Base-by-base conservation (phyloP, 2,888 invertebrate species). In the Choreutis nemorana region DNA sequence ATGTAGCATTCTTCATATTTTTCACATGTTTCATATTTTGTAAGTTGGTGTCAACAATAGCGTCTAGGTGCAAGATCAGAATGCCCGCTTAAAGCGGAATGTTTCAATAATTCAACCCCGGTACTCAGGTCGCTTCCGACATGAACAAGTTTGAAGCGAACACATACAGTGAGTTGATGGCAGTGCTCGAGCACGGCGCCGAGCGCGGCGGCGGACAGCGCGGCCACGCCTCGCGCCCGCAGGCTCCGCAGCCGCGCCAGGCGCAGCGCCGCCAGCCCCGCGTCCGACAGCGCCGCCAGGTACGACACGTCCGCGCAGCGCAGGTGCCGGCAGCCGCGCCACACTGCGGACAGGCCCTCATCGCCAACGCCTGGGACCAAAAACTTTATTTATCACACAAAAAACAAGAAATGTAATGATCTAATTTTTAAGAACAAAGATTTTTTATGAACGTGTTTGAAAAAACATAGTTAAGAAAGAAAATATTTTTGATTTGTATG, bases 301-400 rank as follows among this genome's bases (percentile, higher is more conserved):
- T 72, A 71, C 36, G 75, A 75, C 45, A 68, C 48, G 55, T 77
- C 70, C 8, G 72, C 51, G 4, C 29, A 26, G 8, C 20, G 9
- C 38, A 75, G 55, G 34, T 26, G 10, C n/a, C 41, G 23, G 48
- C 73, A 72, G 5, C 45, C 39, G 12, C 36, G 36, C 41, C 64
- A 62, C 38, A 71, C 42, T 9, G 59, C 54, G 8, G 26, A 2
- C 16, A 77, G 22, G 32, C 66, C 67, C 21, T 66, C 73, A 53
- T 77, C 70, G 35, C 55, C 40, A 23, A 73, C 59, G 26, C 73
- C 73, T 65, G 42, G 23, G 2, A 23, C 3, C 20, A 20, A 20
- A 20, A 20, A n/a, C n/a, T n/a, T n/a, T n/a, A n/a, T n/a, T n/a
- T n/a, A n/a, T n/a, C n/a, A n/a, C n/a, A n/a, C n/a, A n/a, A n/a